These are phyloP conservation scores for Cheirogaleus major DNA, from an alignment of 2,797 vertebrate species.

Conservation along the genomic window DNA sequence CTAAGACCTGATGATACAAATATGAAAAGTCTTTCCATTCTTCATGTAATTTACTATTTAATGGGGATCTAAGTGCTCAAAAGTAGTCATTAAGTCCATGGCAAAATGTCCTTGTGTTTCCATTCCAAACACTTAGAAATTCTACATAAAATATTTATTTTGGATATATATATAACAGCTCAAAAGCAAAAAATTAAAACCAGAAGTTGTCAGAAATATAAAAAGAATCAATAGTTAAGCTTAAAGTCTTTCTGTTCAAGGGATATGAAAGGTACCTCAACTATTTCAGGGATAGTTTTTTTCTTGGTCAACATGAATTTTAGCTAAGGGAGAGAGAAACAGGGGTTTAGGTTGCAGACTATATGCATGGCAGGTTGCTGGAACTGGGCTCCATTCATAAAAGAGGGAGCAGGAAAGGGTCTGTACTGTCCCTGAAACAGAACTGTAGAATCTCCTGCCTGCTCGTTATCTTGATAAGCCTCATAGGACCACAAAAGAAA, in stretches of 20 bases:
- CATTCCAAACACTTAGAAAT: slow-evolving; percentile 15
- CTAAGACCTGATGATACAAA: not conserved
- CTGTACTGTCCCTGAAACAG: not conserved
- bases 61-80: not conserved
- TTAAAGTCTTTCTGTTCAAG: not conserved
- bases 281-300: not conserved
- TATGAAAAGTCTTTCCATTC: not conserved
- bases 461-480: not conserved
- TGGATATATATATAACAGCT: not conserved
- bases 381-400: not conserved
- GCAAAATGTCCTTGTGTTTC: not conserved
- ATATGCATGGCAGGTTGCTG: not conserved
- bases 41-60: not conserved
- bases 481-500: not conserved
- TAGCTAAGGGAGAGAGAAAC: not conserved
- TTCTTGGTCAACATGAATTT: not conserved
- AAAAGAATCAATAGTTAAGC: not conserved
- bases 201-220: not conserved
- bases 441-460: not conserved
- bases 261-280: not conserved
- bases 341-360: not conserved
- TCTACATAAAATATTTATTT: slow-evolving; percentile 32
- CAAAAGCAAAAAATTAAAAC: slow-evolving; percentile 16
- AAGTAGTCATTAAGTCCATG: not conserved
- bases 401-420: not conserved